Evolutionary conservation across 1,140 invertebrate genomes (phyloP).

Genomic region (Triops cancriformis): DNA sequence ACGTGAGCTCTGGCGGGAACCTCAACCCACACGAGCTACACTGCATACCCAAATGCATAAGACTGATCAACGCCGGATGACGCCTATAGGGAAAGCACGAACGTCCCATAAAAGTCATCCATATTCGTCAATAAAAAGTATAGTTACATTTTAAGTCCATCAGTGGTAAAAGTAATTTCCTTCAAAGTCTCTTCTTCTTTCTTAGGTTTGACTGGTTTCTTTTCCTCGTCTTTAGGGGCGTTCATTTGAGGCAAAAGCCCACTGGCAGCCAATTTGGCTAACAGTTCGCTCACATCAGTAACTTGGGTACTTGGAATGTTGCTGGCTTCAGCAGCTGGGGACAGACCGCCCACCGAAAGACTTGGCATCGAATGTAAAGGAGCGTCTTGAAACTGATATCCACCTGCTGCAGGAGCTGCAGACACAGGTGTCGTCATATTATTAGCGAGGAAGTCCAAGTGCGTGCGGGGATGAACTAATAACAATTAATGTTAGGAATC

Average conservation of each 20-base stretch:
- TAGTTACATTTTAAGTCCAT: conserved; percentile 58
- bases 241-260: conserved; percentile 58
- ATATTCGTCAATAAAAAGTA: conserved; percentile 5
- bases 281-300: conserved; percentile 69
- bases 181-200: conserved; percentile 31
- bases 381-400: background rate
- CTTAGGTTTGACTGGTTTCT: conserved; percentile 47
- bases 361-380: background rate
- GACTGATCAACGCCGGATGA: conserved; percentile 55
- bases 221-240: conserved; percentile 33
- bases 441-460: conserved; percentile 16
- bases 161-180: conserved; percentile 45
- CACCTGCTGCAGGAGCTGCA: conserved; percentile 18
- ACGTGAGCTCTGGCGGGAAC: conserved; percentile 77
- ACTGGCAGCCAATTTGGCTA: conserved; percentile 69
- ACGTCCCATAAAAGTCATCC: background rate
- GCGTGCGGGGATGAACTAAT: conserved; percentile 24
- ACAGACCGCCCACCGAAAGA: background rate
- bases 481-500: conserved; percentile 33
- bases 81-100: background rate
- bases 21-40: conserved; percentile 87
- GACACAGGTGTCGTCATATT: conserved; percentile 21
- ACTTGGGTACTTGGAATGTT: conserved; percentile 33
- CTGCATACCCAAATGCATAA: conserved; percentile 79
- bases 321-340: background rate